Conservation (phyloP, 1,140 invertebrate species). For the Eciton burchellii region DNA sequence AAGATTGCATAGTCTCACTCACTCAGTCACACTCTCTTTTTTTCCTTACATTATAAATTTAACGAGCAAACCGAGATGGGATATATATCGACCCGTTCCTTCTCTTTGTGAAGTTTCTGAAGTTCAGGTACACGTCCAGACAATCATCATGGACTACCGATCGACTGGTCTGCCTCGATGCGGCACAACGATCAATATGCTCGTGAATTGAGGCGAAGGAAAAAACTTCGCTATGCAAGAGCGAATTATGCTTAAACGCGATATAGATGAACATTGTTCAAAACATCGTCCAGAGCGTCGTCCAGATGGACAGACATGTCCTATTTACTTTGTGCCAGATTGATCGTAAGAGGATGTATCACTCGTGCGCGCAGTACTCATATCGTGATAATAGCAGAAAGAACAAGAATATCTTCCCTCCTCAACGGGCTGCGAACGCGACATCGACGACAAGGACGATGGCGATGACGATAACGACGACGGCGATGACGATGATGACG, state of each 20-base stretch:
- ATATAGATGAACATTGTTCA: too few species aligned
- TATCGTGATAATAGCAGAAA: conserved; percentile 3
- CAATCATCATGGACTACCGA: background rate
- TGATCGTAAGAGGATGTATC: background rate
- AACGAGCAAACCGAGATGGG: conserved; percentile 15
- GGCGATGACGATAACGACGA: conserved; percentile 31
- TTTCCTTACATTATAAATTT: conserved; percentile 24
- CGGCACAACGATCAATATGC: background rate
- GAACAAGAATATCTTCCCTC: conserved; percentile 68
- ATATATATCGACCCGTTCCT: conserved; percentile 19
- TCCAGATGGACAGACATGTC: background rate
- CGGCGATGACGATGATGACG: conserved; percentile 35
- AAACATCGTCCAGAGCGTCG: background rate
- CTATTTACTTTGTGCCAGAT: background rate
- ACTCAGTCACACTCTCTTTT: conserved; percentile 11
- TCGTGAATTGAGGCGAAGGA: conserved; percentile 24
- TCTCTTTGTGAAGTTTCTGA: conserved; percentile 6
- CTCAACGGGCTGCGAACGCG: conserved; percentile 79
- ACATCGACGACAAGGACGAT: conserved; percentile 49
- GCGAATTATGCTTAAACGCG: too few species aligned
- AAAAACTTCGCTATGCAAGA: conserved; percentile 36
- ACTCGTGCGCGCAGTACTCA: conserved; percentile 49
- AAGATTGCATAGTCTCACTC: too few species aligned
- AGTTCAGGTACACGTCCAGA: conserved; percentile 41
- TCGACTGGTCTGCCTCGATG: background rate